These are phyloP conservation scores for Melanotaenia boesemani DNA, from an alignment of 2,797 vertebrate species.

Conservation along the genomic window DNA sequence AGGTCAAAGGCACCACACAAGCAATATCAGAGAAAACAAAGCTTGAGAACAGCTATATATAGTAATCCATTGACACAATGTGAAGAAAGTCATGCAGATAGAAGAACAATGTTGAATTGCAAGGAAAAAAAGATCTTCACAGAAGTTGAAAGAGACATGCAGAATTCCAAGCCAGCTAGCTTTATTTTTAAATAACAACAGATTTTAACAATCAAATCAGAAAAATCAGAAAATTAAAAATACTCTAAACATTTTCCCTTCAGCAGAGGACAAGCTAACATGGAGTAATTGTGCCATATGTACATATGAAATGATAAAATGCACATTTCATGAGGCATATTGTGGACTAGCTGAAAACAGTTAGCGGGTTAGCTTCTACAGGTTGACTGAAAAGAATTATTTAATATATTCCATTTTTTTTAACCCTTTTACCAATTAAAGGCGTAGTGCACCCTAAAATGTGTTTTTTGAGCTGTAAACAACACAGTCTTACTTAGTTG, in stretches of 20 bases:
- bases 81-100: slow-evolving; percentile 75
- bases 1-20: slow-evolving; percentile 81
- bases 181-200: slow-evolving; percentile 4
- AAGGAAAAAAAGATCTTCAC: slow-evolving; percentile 39
- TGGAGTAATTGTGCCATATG: not conserved
- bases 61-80: slow-evolving; percentile 62
- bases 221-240: too few relatives aligned
- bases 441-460: too few relatives aligned
- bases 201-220: too few relatives aligned
- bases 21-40: slow-evolving; percentile 76
- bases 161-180: slow-evolving; percentile 9
- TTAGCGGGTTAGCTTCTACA: not conserved
- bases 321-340: not conserved
- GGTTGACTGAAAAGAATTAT: not conserved
- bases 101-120: slow-evolving; percentile 53
- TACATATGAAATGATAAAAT: slow-evolving; percentile 15
- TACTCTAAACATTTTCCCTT: too few relatives aligned
- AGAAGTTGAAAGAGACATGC: slow-evolving; percentile 25
- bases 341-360: slow-evolving; percentile 7
- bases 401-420: not conserved
- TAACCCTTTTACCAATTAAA: not conserved
- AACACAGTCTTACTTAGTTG: too few relatives aligned
- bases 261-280: not conserved
- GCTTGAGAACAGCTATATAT: slow-evolving; percentile 60
- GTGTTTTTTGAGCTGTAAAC: too few relatives aligned